Base-by-base conservation (phyloP, 2,797 vertebrate species). In the Coracias cyanogaster region DNA sequence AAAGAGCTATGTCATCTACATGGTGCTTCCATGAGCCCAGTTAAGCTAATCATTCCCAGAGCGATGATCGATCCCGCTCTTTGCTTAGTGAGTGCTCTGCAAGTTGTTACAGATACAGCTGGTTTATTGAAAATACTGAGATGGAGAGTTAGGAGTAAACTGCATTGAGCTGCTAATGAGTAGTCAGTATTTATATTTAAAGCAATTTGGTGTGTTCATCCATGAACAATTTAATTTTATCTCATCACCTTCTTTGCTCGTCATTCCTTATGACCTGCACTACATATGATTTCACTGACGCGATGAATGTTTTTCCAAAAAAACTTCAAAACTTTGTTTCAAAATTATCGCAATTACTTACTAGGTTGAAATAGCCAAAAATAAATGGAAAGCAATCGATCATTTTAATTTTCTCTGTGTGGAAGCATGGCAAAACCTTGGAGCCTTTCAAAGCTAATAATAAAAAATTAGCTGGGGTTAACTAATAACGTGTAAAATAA, bases 81-180 rank as follows among this genome's bases (percentile, higher is more conserved):
- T 73, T 94, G 76, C 14, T 7, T 76, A 86, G 83, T 71, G 26
- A 66, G n/a, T 73, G 43, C 29, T 93, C 48, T 84, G 60, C 6
- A 9, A 21, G 67, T 86, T 15, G 0, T 48, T 62, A 17, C 80
- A 43, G 49, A 25, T 83, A 80, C 79, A 92, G 70, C 81, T 78
- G 62, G 10, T 58, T 79, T 84, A 58, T 58, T 90, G 76, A 86
- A 96, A 96, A 95, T 73, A 69, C 14, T 28, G 33, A 91, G n/a
- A 37, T 84, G 41, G 58, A 78, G 62, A 77, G 24, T 45, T 89
- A 90, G 91, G 20, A 92, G 82, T 46, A 91, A 87, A 65, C 58
- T 89, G 37, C 67, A 70, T 82, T 74, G 90, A 92, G 58, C n/a
- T 94, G 88, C 65, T 84, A 77, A 58, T 51, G 73, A 93, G 22